Conservation (phyloP, 2,797 vertebrate genomes). For the Syndactyla subalaris region DNA sequence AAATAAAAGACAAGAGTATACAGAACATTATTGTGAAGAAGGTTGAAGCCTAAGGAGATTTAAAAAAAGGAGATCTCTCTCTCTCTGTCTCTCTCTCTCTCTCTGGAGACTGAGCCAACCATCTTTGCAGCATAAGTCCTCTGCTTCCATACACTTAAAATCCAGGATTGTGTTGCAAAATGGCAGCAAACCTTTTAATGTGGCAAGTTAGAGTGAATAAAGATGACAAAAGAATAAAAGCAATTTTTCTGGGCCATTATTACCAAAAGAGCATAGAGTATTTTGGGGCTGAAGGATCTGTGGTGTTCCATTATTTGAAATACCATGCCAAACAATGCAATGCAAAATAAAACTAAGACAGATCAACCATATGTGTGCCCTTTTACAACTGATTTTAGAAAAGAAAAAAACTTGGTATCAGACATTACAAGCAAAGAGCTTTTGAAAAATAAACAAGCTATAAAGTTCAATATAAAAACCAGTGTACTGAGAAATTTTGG, state of each 20-base stretch:
- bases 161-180: neutral
- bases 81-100: neutral
- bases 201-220: neutral
- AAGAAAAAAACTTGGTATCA: neutral
- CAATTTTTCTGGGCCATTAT: neutral
- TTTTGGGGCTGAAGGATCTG: neutral
- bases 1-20: neutral
- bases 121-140: neutral
- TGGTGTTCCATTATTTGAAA: neutral
- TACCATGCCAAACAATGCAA: neutral
- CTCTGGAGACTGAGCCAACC: neutral
- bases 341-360: neutral
- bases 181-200: neutral
- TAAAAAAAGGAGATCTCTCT: neutral
- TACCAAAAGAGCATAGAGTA: neutral
- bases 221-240: conserved; percentile 11
- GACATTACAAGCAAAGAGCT: neutral
- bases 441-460: conserved; percentile 6
- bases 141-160: neutral
- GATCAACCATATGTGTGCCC: neutral
- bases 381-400: neutral
- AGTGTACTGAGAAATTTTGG: neutral
- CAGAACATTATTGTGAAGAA: neutral
- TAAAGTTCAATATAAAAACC: neutral
- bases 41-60: neutral